phyloP scores from a whole-genome alignment of 2,113 vertebrate genomes.

The Harpagus bidentatus region DNA sequence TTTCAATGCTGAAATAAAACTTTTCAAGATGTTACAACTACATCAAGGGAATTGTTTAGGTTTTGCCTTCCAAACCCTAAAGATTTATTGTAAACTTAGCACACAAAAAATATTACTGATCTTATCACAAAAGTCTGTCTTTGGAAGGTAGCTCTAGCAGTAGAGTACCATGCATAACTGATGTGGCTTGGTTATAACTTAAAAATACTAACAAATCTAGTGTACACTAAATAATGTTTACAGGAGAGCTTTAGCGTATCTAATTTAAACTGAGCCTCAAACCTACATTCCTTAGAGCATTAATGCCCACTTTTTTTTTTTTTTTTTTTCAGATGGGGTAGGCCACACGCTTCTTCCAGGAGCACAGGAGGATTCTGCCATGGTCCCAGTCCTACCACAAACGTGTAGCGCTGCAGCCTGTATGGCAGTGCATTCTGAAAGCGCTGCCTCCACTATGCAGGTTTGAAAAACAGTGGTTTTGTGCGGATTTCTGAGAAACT shows the following conservation, averaged over 20 bases:
- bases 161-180: neutral
- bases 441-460: rapidly evolving
- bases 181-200: neutral
- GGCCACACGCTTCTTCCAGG: neutral
- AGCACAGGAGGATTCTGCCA: neutral
- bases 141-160: neutral
- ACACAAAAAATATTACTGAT: neutral
- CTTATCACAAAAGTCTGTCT: neutral
- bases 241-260: rapidly evolving
- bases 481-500: neutral
- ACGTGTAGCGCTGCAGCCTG: neutral
- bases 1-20: neutral
- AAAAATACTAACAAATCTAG: neutral
- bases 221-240: neutral
- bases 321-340: neutral
- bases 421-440: neutral
- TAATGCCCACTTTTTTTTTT: neutral
- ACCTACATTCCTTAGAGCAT: neutral
- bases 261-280: neutral
- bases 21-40: neutral
- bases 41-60: neutral
- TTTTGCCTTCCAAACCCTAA: neutral
- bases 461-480: neutral
- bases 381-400: neutral
- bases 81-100: neutral